Base-by-base conservation (phyloP, 2,797 vertebrate genomes). In the Urocyon cinereoargenteus region DNA sequence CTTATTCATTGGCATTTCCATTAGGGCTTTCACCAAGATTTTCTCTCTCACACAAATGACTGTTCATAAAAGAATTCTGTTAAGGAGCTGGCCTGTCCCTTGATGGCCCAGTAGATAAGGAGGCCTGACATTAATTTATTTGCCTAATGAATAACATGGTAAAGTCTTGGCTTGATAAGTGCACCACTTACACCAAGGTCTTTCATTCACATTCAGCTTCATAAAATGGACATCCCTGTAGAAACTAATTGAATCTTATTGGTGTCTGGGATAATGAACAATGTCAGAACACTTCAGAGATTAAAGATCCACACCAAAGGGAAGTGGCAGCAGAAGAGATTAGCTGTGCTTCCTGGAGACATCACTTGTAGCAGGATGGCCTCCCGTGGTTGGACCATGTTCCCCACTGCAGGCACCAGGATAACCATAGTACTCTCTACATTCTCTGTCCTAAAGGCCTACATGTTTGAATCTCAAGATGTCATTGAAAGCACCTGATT, bases 71-170 rank as follows among this genome's bases (percentile, higher is more conserved):
- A 98, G 82, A 97, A 78, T 92, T 34, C 79, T 94, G 93, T 97
- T 85, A 96, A 98, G 93, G 72, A 97, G 34, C 89, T 86, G 22
- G 26, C 40, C 81, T 96, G 86, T 98, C 91, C 81, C 78, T 95
- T 93, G 97, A 96, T 96, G 75, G 81, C 61, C 36, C 40, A 40
- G 77, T 26, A 90, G 96, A 93, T 97, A 97, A 97, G 62, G 72
- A 96, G 59, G n/a, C 40, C 62, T 96, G 96, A 96, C 90, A 59
- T 94, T 96, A 94, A 98, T 97, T 97, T 91, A 96, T 96, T 95
- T 96, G 92, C 82, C 68, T 97, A 97, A 97, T 97, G 96, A 97
- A 90, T 97, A 96, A 96, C 91, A 89, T 31, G 81, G 81, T 86
- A 91, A 97, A 86, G 62, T 95, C 93, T 92, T 84, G 64, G 90